A percentile compares a stretch with the other conserved stretches of the same genome.
Evolutionary conservation across 1,140 invertebrate species (phyloP).

Genomic region (Drosophila ananassae): DNA sequence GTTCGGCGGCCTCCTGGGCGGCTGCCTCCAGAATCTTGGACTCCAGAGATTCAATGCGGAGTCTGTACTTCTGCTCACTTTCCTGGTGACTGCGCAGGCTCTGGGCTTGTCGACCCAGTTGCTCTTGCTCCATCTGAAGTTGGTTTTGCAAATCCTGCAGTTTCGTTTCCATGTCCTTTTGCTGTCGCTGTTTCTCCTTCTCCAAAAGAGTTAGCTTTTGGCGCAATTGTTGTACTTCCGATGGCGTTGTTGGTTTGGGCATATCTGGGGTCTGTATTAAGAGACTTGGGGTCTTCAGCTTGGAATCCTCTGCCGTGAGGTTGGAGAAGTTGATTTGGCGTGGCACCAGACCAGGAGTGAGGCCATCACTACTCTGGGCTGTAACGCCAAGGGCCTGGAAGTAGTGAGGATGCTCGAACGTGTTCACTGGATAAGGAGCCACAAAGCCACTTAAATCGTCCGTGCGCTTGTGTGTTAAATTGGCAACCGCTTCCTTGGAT

Average conservation of each 20-base stretch:
- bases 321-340: conserved; percentile 83
- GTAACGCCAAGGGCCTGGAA: conserved; percentile 68
- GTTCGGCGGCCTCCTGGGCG: conserved; percentile 59
- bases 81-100: conserved; percentile 51
- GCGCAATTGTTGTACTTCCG: conserved; percentile 44
- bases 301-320: conserved; percentile 71
- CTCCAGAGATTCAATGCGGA: conserved; percentile 56
- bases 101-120: conserved; percentile 54
- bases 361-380: conserved; percentile 49
- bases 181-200: conserved; percentile 60
- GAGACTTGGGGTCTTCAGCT: conserved; percentile 83
- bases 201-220: conserved; percentile 45
- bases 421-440: conserved; percentile 62
- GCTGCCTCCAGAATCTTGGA: conserved; percentile 55
- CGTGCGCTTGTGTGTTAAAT: conserved; percentile 75
- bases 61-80: conserved; percentile 57
- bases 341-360: conserved; percentile 72
- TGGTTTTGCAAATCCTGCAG: conserved; percentile 41
- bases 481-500: conserved; percentile 76
- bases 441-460: conserved; percentile 75
- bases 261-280: conserved; percentile 73
- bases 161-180: conserved; percentile 42
- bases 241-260: conserved; percentile 39
- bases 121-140: conserved; percentile 45
- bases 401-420: conserved; percentile 80